Evolutionary conservation across 1,140 invertebrate genomes (phyloP).

Genomic region (Laodelphax striatellus): DNA sequence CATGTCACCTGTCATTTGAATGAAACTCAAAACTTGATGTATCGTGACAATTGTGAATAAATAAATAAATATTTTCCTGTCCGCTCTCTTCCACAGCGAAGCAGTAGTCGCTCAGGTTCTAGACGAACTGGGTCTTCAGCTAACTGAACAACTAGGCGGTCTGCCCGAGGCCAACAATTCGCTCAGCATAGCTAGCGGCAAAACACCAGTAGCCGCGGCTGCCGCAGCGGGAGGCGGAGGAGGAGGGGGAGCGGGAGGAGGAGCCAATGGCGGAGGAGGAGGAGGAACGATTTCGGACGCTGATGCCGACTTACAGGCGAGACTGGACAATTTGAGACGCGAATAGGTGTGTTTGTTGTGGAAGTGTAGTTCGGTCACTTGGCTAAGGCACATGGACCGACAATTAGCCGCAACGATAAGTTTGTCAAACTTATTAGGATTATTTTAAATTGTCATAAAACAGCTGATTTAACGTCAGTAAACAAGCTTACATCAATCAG

Average conservation of each 20-base stretch:
- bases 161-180: slow-evolving; percentile 62
- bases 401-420: no score
- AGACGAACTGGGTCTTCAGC: slow-evolving; percentile 92
- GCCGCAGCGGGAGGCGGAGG: slow-evolving; percentile 34
- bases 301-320: slow-evolving; percentile 88
- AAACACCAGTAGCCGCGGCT: slow-evolving; percentile 43
- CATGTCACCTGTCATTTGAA: no score
- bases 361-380: no score
- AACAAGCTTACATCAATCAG: no score
- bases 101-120: slow-evolving; percentile 87
- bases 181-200: slow-evolving; percentile 37
- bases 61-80: no score
- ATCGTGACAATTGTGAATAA: no score
- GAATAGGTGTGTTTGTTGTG: no score
- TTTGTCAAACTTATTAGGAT: no score
- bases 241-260: slow-evolving; percentile 1
- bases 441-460: no score
- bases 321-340: slow-evolving; percentile 83
- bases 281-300: slow-evolving; percentile 60
- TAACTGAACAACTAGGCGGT: slow-evolving; percentile 78
- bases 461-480: no score
- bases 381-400: no score
- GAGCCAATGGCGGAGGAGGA: slow-evolving; percentile 29
- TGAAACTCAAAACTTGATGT: no score
- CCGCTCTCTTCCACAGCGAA: slow-evolving; percentile 45